Base-by-base conservation (phyloP, 2,888 invertebrate genomes). In the Tineola bisselliella region DNA sequence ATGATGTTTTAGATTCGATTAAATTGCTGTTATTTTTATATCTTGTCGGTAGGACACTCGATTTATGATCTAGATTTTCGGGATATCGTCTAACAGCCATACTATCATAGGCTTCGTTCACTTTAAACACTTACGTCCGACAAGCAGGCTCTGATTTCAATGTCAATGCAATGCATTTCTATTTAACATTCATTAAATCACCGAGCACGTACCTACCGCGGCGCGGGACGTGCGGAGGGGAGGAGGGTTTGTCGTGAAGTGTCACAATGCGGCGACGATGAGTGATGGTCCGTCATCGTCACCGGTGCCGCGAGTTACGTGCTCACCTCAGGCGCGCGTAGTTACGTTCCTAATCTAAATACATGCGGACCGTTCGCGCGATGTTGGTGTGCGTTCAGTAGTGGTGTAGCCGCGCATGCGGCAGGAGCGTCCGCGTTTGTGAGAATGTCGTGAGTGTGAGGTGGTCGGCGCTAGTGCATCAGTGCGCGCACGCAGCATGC, bases 361-460 rank as follows among this genome's bases (percentile, higher is more conserved):
- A 56, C 56, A 56, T n/a, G 17, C 25, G 25, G 56, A 19, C 3
- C 56, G 25, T 25, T 56, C n/a, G 30, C 62, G 61, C 59, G 62
- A 61, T 62, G 63, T 43, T 11, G 60, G n/a, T 44, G 15, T 25
- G 44, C 61, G 54, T 54, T 57, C 56, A 43, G 38, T 74, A 67
- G 76, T 78, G 76, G 76, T 75, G 74, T 78, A 75, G 74, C 73
- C 78, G 82, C 81, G 82, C 78, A 81, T 81, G 82, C 77, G 75
- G 76, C 81, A 77, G 81, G 81, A 83, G 82, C 75, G 59, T 31
- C 18, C 25, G 56, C 44, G 61, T 80, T 82, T 79, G 77, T 72
- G 75, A 76, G 70, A 65, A 70, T 72, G 79, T 70, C 69, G 75
- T 75, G 76, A 64, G 52, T 48, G 61, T 30, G 44, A 59, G 48